These are phyloP conservation scores for Caretta caretta DNA, from an alignment of 2,113 vertebrate genomes.

Conservation along the genomic window DNA sequence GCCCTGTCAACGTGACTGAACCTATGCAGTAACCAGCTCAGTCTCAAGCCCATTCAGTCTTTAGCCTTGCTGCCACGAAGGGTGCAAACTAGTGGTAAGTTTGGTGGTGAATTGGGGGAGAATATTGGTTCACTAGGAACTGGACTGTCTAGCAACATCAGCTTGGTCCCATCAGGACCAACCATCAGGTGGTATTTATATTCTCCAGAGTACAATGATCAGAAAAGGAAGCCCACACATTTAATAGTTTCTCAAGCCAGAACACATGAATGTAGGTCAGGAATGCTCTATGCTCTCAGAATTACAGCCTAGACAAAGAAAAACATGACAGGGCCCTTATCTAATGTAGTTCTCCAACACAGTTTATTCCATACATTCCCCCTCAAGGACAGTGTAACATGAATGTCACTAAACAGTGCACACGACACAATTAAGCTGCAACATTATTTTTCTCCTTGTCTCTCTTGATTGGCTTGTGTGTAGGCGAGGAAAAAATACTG, in stretches of 20 bases:
- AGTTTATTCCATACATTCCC: not conserved
- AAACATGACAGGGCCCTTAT: accelerated
- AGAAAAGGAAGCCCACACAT: not conserved
- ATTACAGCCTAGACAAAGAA: not conserved
- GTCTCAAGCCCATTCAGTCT: not conserved
- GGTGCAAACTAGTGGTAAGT: not conserved
- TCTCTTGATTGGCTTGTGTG: not conserved
- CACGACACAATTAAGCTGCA: not conserved
- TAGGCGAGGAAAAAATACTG: not conserved
- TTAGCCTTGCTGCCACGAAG: not conserved
- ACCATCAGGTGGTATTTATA: not conserved
- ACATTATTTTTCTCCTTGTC: not conserved
- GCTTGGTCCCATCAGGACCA: not conserved
- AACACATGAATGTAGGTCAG: not conserved
- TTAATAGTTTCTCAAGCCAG: not conserved
- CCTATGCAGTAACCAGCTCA: not conserved
- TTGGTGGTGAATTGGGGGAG: not conserved
- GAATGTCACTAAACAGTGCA: not conserved
- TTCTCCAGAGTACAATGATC: not conserved
- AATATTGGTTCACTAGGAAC: not conserved
- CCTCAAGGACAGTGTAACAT: accelerated
- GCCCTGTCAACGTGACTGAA: not conserved
- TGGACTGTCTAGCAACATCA: not conserved
- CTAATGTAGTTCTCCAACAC: not conserved
- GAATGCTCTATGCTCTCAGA: not conserved